Conservation (phyloP, 2,888 invertebrate species). For the Tipula vernalis region DNA sequence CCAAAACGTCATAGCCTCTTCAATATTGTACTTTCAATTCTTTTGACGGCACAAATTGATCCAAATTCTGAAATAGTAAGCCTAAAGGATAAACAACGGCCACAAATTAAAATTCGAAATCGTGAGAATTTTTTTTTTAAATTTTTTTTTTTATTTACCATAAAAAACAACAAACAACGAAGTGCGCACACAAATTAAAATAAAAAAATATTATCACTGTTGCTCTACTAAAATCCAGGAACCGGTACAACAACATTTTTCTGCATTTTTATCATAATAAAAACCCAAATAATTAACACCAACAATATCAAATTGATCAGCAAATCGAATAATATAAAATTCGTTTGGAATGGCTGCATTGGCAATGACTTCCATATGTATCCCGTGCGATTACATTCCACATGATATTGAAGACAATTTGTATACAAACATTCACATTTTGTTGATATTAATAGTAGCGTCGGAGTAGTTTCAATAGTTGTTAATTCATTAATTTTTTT, state of each 20-base stretch:
- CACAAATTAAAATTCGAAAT: no score
- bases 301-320: not conserved
- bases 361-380: no score
- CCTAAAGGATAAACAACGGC: no score
- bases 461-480: not conserved
- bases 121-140: no score
- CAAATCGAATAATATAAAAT: not conserved
- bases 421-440: not conserved
- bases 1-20: no score
- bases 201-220: not conserved
- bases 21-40: no score
- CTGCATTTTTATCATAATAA: not conserved
- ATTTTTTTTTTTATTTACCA: no score
- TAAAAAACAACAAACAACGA: no score
- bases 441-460: accelerated
- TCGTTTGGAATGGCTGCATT: not conserved
- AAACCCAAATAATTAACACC: not conserved
- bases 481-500: not conserved
- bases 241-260: not conserved
- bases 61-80: no score
- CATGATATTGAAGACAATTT: not conserved
- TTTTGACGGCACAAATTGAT: no score
- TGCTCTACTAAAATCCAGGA: not conserved
- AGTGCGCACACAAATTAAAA: no score
- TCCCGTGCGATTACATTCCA: not conserved